Base-by-base conservation (phyloP, 2,888 invertebrate species). In the Dynastes grantii region DNA sequence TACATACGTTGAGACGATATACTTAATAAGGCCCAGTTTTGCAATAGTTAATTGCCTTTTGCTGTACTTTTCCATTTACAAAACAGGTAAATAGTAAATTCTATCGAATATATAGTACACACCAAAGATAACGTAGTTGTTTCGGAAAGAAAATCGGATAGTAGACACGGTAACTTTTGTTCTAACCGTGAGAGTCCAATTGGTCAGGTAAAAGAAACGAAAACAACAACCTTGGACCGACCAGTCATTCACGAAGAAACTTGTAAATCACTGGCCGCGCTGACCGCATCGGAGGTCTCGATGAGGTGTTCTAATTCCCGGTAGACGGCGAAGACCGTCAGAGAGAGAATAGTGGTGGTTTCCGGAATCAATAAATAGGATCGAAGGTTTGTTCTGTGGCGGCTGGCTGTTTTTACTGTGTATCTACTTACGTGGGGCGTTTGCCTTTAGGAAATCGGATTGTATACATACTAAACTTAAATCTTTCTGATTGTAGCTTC, bases 141-240 rank as follows among this genome's bases (percentile, higher is more conserved):
- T 45, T 45, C 8, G 45, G 45, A 45, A 45, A 45, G 9, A 11
- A 11, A 45, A 11, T 45, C 2, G 45, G 11, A 45, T 8, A 32
- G 32, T 58, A 58, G 55, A 58, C 16, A 22, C 55, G 27, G 27
- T 45, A 45, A 16, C 45, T 67, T 67, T 67, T 22, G 49, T 67
- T 8, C 22, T n/a, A n/a, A 37, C 64, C 45, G 29, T n/a, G 11
- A 27, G 68, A 37, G 16, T 37, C 55, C 51, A 27, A 68, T 29
- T 53, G 58, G 58, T 58, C 73, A 73, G 73, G 73, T 73, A 73
- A 73, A 73, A 73, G 73, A 73, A 73, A 73, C 73, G 16, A 55
- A 73, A 58, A 49, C 45, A 73, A 73, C 73, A 73, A 73, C 73
- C 73, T 73, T 73, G 73, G 58, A 40, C 58, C 27, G 27, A 8